Conservation (phyloP, 2,888 invertebrate species). For the Gibbula magus region DNA sequence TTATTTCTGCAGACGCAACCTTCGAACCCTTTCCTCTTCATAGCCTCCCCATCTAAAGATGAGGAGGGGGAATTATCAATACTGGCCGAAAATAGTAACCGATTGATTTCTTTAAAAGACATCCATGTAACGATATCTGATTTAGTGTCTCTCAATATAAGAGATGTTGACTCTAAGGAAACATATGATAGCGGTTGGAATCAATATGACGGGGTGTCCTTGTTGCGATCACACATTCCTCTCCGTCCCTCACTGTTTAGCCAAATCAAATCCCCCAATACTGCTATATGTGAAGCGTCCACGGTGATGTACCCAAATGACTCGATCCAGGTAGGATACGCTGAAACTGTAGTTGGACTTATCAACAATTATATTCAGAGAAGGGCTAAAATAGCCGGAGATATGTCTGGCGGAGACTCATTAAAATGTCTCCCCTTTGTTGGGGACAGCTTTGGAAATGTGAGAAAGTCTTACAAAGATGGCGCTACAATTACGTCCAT, state of each 20-base stretch:
- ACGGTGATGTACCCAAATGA: not conserved
- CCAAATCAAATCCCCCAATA: not conserved
- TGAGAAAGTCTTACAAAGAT: not conserved
- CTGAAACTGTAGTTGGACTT: not conserved
- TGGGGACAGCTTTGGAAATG: not conserved
- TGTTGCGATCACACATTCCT: not conserved
- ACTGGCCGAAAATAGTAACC: not conserved
- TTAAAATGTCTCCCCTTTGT: not conserved
- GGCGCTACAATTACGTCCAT: not conserved
- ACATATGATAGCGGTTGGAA: not conserved
- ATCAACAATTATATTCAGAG: slow-evolving; percentile 8
- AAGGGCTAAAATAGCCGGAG: not conserved
- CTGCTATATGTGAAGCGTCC: not conserved
- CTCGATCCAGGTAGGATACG: not conserved
- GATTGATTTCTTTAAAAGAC: slow-evolving; percentile 9
- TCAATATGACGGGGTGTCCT: not conserved
- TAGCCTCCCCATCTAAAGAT: not conserved
- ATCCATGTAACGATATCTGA: slow-evolving; percentile 10
- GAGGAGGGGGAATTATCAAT: not conserved
- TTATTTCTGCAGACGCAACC: slow-evolving; percentile 7
- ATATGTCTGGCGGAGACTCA: not conserved
- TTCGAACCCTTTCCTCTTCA: not conserved
- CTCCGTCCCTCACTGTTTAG: not conserved
- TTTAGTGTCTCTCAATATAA: not conserved
- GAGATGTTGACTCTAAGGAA: not conserved